Percentiles rank a stretch among this genome's conserved stretches.
These are phyloP conservation scores for Podilymbus podiceps DNA, from an alignment of 2,113 vertebrate genomes.

Conservation along the genomic window DNA sequence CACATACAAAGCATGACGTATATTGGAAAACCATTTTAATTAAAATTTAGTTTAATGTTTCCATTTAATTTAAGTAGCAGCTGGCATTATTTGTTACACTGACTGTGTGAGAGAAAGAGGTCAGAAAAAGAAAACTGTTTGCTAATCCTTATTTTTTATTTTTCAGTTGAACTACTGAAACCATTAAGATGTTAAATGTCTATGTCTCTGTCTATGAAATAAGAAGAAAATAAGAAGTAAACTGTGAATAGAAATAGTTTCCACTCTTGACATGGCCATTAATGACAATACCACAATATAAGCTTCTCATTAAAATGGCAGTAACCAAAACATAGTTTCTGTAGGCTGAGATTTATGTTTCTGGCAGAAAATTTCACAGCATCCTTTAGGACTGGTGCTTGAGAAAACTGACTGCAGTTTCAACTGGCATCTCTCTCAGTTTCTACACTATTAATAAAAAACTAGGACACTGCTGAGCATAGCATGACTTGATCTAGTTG, in stretches of 20 bases:
- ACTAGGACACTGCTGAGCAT: background rate
- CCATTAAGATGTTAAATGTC: background rate
- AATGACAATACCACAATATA: background rate
- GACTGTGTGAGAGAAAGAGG: background rate
- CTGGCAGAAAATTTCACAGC: background rate
- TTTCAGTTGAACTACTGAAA: background rate
- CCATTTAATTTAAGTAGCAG: background rate
- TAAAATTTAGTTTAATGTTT: conserved; percentile 27
- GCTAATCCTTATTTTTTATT: background rate
- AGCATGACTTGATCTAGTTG: background rate
- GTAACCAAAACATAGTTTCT: background rate
- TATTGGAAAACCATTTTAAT: conserved; percentile 7
- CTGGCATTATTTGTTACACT: background rate
- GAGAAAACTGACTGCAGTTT: background rate
- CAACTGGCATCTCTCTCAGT: background rate
- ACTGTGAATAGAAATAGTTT: background rate
- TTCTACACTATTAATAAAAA: background rate
- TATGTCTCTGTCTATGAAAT: background rate
- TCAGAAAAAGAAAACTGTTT: background rate
- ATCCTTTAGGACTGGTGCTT: background rate
- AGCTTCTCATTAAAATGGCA: background rate
- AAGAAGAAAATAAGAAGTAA: background rate
- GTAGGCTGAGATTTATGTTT: background rate
- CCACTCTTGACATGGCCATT: background rate
- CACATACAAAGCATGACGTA: background rate